phyloP scores from a whole-genome alignment of 2,888 invertebrate genomes.

The Drosophila meridionalis region DNA sequence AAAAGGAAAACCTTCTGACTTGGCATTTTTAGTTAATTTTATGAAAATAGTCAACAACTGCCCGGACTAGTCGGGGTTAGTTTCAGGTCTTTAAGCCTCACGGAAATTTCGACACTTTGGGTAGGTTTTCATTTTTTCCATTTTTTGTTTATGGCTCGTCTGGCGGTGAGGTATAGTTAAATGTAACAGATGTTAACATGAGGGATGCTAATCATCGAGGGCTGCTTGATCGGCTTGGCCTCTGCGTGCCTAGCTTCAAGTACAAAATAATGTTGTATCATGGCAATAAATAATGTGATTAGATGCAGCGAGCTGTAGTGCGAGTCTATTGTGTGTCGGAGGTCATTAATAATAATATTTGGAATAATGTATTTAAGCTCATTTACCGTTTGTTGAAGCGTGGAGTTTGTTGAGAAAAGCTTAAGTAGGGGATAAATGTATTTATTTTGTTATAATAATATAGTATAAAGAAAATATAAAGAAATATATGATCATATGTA shows the following conservation, averaged over 20 bases:
- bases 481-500: background rate
- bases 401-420: background rate
- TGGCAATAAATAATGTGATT: slow-evolving; percentile 83
- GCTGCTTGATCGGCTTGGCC: slow-evolving; percentile 20
- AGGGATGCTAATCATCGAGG: slow-evolving; percentile 79
- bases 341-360: slow-evolving; percentile 35
- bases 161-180: slow-evolving; percentile 56
- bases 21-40: slow-evolving; percentile 72
- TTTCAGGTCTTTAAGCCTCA: slow-evolving; percentile 58
- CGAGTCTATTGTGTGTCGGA: slow-evolving; percentile 37
- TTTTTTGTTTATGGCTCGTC: slow-evolving; percentile 17
- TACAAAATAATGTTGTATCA: slow-evolving; percentile 81
- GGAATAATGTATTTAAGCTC: background rate
- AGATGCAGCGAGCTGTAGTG: slow-evolving; percentile 25
- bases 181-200: slow-evolving; percentile 81
- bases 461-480: too few relatives aligned
- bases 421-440: background rate
- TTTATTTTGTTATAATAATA: background rate
- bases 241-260: slow-evolving; percentile 26
- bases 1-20: slow-evolving; percentile 57
- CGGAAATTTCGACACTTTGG: slow-evolving; percentile 54
- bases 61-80: slow-evolving; percentile 56
- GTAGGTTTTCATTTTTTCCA: slow-evolving; percentile 40
- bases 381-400: background rate
- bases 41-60: slow-evolving; percentile 41